Evolutionary conservation across 1,140 invertebrate species (phyloP), one percentile per base, ranked within the genome.

Genomic region (Homarus americanus): DNA sequence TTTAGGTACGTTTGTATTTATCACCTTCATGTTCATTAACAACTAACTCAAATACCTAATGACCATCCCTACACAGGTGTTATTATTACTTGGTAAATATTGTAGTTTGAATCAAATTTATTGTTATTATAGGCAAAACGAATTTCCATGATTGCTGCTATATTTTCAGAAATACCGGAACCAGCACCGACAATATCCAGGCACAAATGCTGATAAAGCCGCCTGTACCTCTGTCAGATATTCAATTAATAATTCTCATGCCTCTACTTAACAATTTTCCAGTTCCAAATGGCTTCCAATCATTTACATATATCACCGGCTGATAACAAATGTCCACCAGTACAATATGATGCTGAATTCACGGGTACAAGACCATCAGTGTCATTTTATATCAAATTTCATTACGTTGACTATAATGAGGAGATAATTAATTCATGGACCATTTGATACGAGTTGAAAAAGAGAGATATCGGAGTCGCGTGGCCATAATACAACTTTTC

Each of bases 371-470:
- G 63, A 69, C 63, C 63, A 28, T 69, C n/a, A 69, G 12, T 32
- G 63, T 69, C 63, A 69, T 69, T 69, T 69, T 32, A 69, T 69
- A 69, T 69, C 28, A 69, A 69, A 69, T 69, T 69, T 69, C 63
- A 69, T 69, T 69, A 69, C 28, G 63, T 0, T 28, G 28, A 69
- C 12, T 32, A 5, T 69, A 69, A 69, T 32, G 63, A 69, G 63
- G 2, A 32, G n/a, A 32, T 69, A 69, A 69, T 69, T 69, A 32
- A 69, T 69, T 32, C 28, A 32, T 9, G 63, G 63, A 32, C 28
- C 63, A 32, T 69, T 69, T 69, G n/a, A 5, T 32, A 28, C 24
- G n/a, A 69, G n/a, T 20, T 4, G 28, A 69, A 7, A 69, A 69
- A 12, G 32, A 4, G 24, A 24, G 58, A 5, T 4, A 20, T 63